phyloP scores from a whole-genome alignment of 35 echinoderm and acorn worm species.

The Eucidaris tribuloides region DNA sequence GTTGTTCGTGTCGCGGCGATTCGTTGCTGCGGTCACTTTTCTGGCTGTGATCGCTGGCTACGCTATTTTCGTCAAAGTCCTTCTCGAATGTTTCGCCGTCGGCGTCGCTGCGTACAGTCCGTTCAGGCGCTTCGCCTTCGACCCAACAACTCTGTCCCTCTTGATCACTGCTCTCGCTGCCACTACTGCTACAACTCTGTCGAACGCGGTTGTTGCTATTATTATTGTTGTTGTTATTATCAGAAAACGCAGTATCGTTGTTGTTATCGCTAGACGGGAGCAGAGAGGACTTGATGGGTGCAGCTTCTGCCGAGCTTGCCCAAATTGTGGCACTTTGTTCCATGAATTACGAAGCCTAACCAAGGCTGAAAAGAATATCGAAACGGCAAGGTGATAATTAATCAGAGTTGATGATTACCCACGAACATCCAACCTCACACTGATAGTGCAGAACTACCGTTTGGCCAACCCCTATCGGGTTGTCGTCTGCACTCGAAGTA shows the following conservation, averaged over 20 bases:
- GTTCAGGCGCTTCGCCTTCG: neutral
- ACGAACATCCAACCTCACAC: too few relatives aligned
- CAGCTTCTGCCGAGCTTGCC: constrained; percentile 36
- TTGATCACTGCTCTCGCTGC: neutral
- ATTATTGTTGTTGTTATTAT: constrained; percentile 21
- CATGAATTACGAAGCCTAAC: constrained; percentile 40
- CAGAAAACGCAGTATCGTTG: neutral
- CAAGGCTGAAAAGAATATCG: too few relatives aligned
- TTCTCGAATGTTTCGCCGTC: neutral
- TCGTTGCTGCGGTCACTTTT: neutral
- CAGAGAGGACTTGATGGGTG: constrained; percentile 7
- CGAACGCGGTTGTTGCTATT: constrained; percentile 3
- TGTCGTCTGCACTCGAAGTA: too few relatives aligned
- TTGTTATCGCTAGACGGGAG: neutral
- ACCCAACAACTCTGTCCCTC: neutral
- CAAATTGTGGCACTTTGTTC: constrained; percentile 56
- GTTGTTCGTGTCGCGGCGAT: neutral
- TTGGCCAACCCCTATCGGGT: too few relatives aligned
- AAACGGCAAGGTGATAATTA: too few relatives aligned
- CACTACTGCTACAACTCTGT: constrained; percentile 3
- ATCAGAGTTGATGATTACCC: too few relatives aligned
- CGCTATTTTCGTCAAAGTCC: neutral
- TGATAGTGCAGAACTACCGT: too few relatives aligned
- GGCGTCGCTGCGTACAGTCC: neutral
- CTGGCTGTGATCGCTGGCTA: neutral